These are phyloP conservation scores for Miniopterus natalensis DNA, from an alignment of 2,113 vertebrate genomes.

Conservation along the genomic window DNA sequence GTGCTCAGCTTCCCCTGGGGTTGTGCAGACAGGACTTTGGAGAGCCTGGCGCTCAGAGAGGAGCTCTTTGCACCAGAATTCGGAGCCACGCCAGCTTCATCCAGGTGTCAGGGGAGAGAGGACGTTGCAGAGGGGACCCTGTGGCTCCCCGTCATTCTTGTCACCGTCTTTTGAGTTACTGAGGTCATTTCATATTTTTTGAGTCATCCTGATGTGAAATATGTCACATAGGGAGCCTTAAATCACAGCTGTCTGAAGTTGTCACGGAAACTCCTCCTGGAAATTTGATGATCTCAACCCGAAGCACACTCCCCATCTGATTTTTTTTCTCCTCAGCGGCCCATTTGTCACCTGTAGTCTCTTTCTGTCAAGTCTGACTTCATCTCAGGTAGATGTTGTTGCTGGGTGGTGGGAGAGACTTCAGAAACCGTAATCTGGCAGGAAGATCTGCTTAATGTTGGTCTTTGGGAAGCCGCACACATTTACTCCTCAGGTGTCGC, in stretches of 20 bases:
- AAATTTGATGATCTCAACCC: conserved; percentile 31
- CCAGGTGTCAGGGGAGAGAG: background rate
- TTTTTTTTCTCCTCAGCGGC: background rate
- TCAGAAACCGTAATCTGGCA: background rate
- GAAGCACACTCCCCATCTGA: background rate
- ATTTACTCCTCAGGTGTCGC: background rate
- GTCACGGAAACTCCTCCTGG: conserved; percentile 19
- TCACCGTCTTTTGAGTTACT: conserved; percentile 61
- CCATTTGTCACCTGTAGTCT: conserved; percentile 38
- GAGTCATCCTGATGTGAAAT: conserved; percentile 50
- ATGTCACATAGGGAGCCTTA: conserved; percentile 48
- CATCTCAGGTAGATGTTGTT: background rate
- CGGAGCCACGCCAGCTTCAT: accelerated
- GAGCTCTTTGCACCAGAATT: background rate
- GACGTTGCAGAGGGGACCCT: background rate
- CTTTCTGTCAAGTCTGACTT: conserved; percentile 1
- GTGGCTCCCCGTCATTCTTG: background rate
- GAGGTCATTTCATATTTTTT: conserved; percentile 25
- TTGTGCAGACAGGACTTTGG: background rate
- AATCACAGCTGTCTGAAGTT: conserved; percentile 55
- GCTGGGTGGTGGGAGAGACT: background rate
- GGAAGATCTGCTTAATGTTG: background rate
- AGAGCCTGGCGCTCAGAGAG: background rate
- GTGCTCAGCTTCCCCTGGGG: background rate
- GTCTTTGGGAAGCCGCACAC: background rate